A percentile compares a stretch with the other conserved stretches of the same genome.
These are phyloP conservation scores for Zaprionus tsacasi DNA, from an alignment of 1,140 invertebrate species.

Conservation along the genomic window DNA sequence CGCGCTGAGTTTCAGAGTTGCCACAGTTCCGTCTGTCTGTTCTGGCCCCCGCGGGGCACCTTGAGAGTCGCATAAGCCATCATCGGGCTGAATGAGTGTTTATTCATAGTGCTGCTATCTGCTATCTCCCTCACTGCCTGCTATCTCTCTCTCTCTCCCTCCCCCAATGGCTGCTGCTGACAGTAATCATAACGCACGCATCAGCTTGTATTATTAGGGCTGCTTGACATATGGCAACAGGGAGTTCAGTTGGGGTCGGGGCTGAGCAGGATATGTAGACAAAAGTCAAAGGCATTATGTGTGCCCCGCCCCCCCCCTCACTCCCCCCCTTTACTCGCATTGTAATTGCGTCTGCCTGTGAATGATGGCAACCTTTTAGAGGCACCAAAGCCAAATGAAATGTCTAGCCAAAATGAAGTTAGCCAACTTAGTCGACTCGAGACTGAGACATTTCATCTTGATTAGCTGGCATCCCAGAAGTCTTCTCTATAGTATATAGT, in stretches of 20 bases:
- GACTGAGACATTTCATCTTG: slow-evolving; percentile 44
- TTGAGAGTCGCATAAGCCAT: slow-evolving; percentile 4
- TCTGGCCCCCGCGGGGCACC: slow-evolving; percentile 45
- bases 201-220: slow-evolving; percentile 73
- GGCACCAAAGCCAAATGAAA: slow-evolving; percentile 66
- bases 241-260: slow-evolving; percentile 61
- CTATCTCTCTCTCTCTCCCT: neutral
- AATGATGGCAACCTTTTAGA: slow-evolving; percentile 78
- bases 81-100: slow-evolving; percentile 40
- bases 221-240: slow-evolving; percentile 77
- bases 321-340: neutral
- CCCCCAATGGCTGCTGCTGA: slow-evolving; percentile 55
- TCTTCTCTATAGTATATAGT: neutral
- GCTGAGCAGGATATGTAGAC: slow-evolving; percentile 1
- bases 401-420: slow-evolving; percentile 64
- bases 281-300: slow-evolving; percentile 64
- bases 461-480: slow-evolving; percentile 45
- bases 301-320: neutral
- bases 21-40: slow-evolving; percentile 34
- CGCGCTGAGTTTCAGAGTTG: slow-evolving; percentile 69
- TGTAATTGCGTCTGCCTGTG: slow-evolving; percentile 38
- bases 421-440: slow-evolving; percentile 7
- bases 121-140: slow-evolving; percentile 33
- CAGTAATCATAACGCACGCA: slow-evolving; percentile 79
- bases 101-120: slow-evolving; percentile 60